Conservation (phyloP, 2,113 vertebrate genomes). For the Stercorarius parasiticus region DNA sequence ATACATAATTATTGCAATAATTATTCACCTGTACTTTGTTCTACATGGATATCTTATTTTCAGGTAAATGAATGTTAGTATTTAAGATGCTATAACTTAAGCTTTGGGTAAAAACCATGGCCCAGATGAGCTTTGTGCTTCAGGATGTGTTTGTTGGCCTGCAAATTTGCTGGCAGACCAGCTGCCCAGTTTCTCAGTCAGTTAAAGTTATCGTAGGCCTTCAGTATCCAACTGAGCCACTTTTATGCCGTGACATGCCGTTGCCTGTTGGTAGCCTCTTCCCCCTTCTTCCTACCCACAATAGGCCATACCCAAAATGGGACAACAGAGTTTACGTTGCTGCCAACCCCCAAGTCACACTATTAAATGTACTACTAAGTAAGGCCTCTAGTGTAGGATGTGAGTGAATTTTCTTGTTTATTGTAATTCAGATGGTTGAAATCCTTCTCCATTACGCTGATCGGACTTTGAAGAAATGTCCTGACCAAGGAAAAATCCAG, state of each 20-base stretch:
- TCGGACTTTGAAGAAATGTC: conserved; percentile 89
- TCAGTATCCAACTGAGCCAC: neutral
- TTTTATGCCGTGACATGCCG: neutral
- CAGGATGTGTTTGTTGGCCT: neutral
- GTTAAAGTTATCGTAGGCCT: neutral
- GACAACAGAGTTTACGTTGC: neutral
- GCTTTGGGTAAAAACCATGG: neutral
- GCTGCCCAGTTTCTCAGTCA: neutral
- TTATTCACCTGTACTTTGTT: neutral
- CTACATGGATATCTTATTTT: neutral
- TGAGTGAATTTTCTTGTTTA: neutral
- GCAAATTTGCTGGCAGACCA: neutral
- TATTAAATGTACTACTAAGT: neutral
- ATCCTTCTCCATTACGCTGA: conserved; percentile 91
- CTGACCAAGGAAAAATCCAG: conserved; percentile 94
- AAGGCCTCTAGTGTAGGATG: neutral
- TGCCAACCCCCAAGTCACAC: neutral
- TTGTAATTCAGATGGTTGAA: conserved; percentile 87
- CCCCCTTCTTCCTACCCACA: neutral
- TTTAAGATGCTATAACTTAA: neutral
- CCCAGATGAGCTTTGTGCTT: neutral
- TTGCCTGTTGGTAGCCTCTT: neutral
- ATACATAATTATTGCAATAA: neutral
- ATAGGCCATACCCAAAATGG: neutral
- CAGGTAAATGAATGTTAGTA: neutral